A percentile compares a stretch with the other conserved stretches of the same genome.
These are phyloP conservation scores for Perdita meconis DNA, from an alignment of 2,888 invertebrate species.

Conservation along the genomic window DNA sequence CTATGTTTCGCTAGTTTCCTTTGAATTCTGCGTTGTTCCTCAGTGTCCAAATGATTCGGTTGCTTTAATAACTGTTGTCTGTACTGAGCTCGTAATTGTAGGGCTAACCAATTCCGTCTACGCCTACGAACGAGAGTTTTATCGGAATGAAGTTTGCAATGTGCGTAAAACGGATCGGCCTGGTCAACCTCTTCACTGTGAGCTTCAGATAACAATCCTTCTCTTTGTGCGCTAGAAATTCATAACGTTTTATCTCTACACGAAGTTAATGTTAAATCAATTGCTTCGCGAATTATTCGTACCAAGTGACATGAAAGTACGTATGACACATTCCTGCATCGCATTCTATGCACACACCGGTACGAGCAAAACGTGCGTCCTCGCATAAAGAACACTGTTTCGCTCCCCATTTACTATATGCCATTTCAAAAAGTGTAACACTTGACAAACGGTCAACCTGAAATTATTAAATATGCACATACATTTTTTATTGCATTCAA, in stretches of 20 bases:
- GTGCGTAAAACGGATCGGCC: conserved; percentile 98
- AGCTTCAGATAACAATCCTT: conserved; percentile 96
- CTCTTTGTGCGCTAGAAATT: conserved; percentile 92
- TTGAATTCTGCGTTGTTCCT: conserved; percentile 91
- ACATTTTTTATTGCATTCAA: neutral
- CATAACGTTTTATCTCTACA: neutral
- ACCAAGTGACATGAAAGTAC: conserved; percentile 99
- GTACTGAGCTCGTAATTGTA: conserved; percentile 92
- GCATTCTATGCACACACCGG: conserved; percentile 98
- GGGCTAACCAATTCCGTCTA: conserved; percentile 93
- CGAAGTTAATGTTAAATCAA: neutral
- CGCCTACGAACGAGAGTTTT: conserved; percentile 93
- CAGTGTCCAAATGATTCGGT: conserved; percentile 87
- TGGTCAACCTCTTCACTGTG: conserved; percentile 95
- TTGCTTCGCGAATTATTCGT: conserved; percentile 60
- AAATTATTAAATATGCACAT: conserved; percentile 22
- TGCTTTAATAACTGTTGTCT: conserved; percentile 86
- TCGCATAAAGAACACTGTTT: conserved; percentile 96
- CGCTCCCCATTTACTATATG: conserved; percentile 98
- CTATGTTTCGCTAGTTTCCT: conserved; percentile 93
- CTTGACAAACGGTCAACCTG: conserved; percentile 93
- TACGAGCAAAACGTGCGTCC: conserved; percentile 93
- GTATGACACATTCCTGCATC: conserved; percentile 99
- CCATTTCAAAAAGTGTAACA: conserved; percentile 98
- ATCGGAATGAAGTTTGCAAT: conserved; percentile 97